Base-by-base conservation (phyloP, 1,140 invertebrate species). In the Zaprionus davidi region DNA sequence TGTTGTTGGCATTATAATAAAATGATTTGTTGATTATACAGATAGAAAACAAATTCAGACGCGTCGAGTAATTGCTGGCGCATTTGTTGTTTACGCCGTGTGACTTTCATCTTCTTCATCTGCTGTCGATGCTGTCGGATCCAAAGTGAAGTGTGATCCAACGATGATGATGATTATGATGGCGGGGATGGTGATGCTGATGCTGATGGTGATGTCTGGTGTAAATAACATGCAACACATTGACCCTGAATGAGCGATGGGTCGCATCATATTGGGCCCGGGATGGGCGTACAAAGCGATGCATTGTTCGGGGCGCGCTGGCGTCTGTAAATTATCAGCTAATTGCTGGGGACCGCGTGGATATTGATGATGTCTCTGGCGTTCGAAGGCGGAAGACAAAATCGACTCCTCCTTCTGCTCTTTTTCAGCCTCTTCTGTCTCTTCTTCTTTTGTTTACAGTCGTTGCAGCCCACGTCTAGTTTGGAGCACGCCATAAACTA, bases 201-300 rank as follows among this genome's bases (percentile, higher is more conserved):
- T 15, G 36, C 0, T 38, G 36, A 49, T 49, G 46, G 0, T 49
- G n/a, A 28, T 55, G 68, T 62, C 34, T 74, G 57, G 56, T 80
- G 79, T 65, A 68, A 75, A 70, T 62, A 78, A 75, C 67, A 79
- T 80, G 76, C 79, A 86, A 82, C 79, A 80, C 83, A 87, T 87
- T 82, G 83, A 87, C 79, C 83, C 83, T 87, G 83, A 82, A 20
- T 75, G 68, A 41, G 46, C 31, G 57, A 63, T 31, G 59, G 60
- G 31, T 69, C 58, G 58, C 34, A 4, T 36, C 34, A 4, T 57
- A 34, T 56, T 55, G 38, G n/a, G 38, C n/a, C 13, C 6, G 24
- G 9, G 13, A 20, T 26, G 28, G 28, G 66, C 55, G 20, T 69
- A 87, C 84, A 87, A 78, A 78, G 78, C 53, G 74, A 36, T 31